Percentiles rank a stretch among this genome's conserved stretches.
These are phyloP conservation scores for Astyanax mexicanus DNA, from an alignment of 2,797 vertebrate genomes.

Conservation along the genomic window DNA sequence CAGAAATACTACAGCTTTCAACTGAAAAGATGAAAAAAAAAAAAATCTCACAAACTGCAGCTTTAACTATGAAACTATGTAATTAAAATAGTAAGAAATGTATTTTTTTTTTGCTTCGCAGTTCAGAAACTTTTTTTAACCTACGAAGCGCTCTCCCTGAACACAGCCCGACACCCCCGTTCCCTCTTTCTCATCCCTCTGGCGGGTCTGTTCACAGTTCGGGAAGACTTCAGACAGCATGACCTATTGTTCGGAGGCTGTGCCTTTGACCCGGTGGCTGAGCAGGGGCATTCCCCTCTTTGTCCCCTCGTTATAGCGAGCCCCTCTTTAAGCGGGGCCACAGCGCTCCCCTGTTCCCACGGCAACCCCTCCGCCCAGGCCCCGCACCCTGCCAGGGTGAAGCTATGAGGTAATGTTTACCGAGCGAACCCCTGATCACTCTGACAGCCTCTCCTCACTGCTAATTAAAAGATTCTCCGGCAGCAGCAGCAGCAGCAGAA, in stretches of 20 bases:
- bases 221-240: conserved; percentile 75
- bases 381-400: conserved; percentile 41
- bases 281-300: conserved; percentile 69
- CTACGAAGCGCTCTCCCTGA: conserved; percentile 19
- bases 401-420: conserved; percentile 65
- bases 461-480: conserved; percentile 63
- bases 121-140: neutral
- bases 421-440: conserved; percentile 53
- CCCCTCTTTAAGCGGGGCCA: conserved; percentile 72
- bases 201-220: conserved; percentile 75
- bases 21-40: too few relatives aligned
- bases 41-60: too few relatives aligned
- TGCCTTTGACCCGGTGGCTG: conserved; percentile 66
- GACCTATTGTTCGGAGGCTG: conserved; percentile 77
- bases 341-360: conserved; percentile 73
- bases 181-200: conserved; percentile 72
- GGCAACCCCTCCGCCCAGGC: conserved; percentile 60
- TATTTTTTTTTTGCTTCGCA: neutral
- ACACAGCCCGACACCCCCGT: conserved; percentile 28
- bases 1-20: too few relatives aligned
- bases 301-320: conserved; percentile 81
- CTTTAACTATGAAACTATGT: neutral
- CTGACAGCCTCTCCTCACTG: conserved; percentile 54
- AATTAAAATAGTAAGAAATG: neutral
- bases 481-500: conserved; percentile 51